phyloP scores from a whole-genome alignment of 2,113 vertebrate species.

The Muscicapa adusta region DNA sequence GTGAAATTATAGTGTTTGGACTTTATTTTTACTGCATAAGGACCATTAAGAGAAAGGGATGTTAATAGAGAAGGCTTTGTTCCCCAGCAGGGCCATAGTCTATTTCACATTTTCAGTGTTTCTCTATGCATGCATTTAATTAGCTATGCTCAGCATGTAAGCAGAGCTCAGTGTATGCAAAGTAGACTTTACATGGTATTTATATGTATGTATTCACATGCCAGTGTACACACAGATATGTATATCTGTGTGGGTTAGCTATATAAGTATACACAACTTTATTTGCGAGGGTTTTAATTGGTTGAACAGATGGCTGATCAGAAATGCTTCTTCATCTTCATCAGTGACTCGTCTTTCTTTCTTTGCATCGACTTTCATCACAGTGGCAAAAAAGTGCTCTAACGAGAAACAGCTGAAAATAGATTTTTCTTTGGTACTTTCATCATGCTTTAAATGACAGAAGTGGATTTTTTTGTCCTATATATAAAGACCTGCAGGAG shows the following conservation, averaged over 20 bases:
- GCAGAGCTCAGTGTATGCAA: neutral
- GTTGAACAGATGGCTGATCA: constrained; percentile 66
- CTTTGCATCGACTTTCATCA: constrained; percentile 66
- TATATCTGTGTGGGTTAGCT: constrained; percentile 20
- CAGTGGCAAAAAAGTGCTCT: constrained; percentile 64
- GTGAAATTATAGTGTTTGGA: constrained; percentile 77
- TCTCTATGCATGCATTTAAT: constrained; percentile 14
- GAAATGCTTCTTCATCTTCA: constrained; percentile 66
- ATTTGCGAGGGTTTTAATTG: constrained; percentile 48
- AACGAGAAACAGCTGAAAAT: constrained; percentile 74
- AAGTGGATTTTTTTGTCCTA: constrained; percentile 68
- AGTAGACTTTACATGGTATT: neutral
- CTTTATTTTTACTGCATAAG: constrained; percentile 74
- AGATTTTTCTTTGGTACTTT: constrained; percentile 68
- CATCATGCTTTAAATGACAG: constrained; percentile 74
- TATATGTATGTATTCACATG: neutral
- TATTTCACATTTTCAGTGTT: constrained; percentile 1
- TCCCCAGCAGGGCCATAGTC: constrained; percentile 31
- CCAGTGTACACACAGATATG: neutral
- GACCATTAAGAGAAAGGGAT: constrained; percentile 65
- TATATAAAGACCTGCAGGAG: constrained; percentile 71
- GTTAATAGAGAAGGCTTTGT: constrained; percentile 69
- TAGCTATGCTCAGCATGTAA: constrained; percentile 8
- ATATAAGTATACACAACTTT: constrained; percentile 8
- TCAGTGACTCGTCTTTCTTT: constrained; percentile 70